Evolutionary conservation across 2,797 vertebrate genomes (phyloP).

Genomic region (Tympanoctomys barrerae): DNA sequence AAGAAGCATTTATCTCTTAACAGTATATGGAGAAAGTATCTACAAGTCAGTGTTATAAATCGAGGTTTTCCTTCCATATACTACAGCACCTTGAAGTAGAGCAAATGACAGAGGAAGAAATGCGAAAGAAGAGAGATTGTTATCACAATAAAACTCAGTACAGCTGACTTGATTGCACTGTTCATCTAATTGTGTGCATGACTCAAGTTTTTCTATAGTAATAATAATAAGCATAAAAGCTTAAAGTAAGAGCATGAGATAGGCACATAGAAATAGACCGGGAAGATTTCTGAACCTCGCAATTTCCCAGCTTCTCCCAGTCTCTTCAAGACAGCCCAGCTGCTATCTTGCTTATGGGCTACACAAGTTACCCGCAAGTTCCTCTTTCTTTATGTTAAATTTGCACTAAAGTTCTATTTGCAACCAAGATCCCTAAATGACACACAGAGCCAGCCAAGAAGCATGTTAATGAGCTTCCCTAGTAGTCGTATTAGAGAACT

Average conservation of each 20-base stretch:
- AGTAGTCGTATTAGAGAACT: conserved; percentile 43
- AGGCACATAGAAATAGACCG: neutral
- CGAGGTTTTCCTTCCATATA: neutral
- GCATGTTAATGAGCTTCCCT: conserved; percentile 54
- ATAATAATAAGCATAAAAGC: neutral
- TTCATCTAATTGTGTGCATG: conserved; percentile 2
- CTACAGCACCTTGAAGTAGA: neutral
- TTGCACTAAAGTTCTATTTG: conserved; percentile 46
- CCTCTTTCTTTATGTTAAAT: conserved; percentile 57
- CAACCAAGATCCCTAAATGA: conserved; percentile 10
- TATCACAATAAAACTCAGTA: neutral
- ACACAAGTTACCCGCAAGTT: neutral
- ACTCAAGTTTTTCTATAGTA: conserved; percentile 20
- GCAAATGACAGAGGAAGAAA: neutral
- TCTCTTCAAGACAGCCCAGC: neutral
- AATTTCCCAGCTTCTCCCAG: neutral
- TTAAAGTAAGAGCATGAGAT: conserved; percentile 32
- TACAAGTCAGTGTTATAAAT: neutral
- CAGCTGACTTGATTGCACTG: neutral
- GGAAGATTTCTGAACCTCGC: neutral
- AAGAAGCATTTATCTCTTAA: neutral
- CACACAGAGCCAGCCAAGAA: neutral
- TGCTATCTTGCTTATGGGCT: conserved; percentile 2
- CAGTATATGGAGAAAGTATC: neutral
- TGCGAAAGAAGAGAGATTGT: conserved; percentile 22